Evolutionary conservation across 2,113 vertebrate genomes (phyloP), one percentile per base, ranked within the genome.

Genomic region (Lepus americanus): DNA sequence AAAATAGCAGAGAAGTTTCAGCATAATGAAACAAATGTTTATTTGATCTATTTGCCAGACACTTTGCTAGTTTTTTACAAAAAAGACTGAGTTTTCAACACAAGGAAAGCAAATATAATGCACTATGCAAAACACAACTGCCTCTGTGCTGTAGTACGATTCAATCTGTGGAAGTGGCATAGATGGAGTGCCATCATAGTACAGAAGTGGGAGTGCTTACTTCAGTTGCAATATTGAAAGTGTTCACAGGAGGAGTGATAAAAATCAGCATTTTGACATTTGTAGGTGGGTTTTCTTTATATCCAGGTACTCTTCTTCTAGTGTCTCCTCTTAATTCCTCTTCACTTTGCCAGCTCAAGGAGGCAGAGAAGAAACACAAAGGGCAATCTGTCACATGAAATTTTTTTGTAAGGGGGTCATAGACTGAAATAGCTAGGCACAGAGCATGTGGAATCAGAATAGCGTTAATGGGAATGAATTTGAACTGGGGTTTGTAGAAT

Each of bases 21-120:
- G 20, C 20, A 90, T n/a, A 1, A 91, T 73, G 55, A 90, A 86
- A 88, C 29, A 92, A 88, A 86, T 87, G 61, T 72, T 80, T 87
- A 59, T 36, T 22, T 31, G 8, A 29, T 79, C 70, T 87, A 11
- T 78, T 89, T 89, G 25, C 13, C 55, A 94, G 66, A 79, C 0
- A 66, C 27, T 51, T 9, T 51, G 7, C 27, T 66, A 74, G 19
- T 4, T 67, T 84, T 86, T 89, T 61, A 89, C 20, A 36, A 49
- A 86, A 86, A 59, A 90, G 51, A 63, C n/a, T 76, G 83, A 76
- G 3, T 5, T 88, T 91, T 72, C 23, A 74, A 19, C 4, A 4
- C 6, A 85, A 87, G 36, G 19, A 95, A 73, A 82, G 31, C 27
- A 61, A 85, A 79, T 33, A 20, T 7, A 44, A 44, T 44, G 7